Evolutionary conservation across 2,113 vertebrate genomes (phyloP).

Genomic region (Glareola pratincola): DNA sequence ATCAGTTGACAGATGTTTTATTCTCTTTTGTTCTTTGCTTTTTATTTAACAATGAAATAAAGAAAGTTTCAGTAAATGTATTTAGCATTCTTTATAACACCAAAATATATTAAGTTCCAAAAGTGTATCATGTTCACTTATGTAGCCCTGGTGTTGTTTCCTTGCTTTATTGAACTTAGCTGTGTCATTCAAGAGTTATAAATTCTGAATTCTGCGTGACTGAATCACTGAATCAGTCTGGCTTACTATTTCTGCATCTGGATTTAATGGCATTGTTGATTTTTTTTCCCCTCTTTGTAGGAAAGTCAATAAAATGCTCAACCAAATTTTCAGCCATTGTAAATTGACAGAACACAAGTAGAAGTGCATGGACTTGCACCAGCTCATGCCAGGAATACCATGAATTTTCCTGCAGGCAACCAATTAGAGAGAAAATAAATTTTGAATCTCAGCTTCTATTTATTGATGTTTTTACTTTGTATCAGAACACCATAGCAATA

Average conservation of each 20-base stretch:
- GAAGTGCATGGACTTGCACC: neutral
- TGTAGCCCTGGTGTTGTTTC: neutral
- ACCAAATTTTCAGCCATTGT: neutral
- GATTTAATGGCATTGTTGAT: neutral
- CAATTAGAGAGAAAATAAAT: neutral
- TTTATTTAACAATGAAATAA: neutral
- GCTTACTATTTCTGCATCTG: neutral
- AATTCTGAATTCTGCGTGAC: neutral
- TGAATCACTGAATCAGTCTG: neutral
- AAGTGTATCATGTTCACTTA: neutral
- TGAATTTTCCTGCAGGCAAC: neutral
- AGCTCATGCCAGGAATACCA: neutral
- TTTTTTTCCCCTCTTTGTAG: neutral
- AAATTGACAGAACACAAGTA: neutral
- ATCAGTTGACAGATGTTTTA: neutral
- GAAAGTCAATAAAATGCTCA: slow-evolving; percentile 6
- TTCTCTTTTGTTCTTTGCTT: neutral
- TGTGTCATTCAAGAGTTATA: neutral
- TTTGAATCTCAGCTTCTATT: neutral
- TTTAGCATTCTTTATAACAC: neutral
- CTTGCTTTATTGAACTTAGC: neutral
- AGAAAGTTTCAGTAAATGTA: neutral
- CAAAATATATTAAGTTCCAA: neutral
- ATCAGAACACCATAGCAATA: neutral
- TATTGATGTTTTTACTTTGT: neutral